Evolutionary conservation across 2,113 vertebrate genomes (phyloP), one percentile per base, ranked within the genome.

Genomic region (Scytalopus superciliaris): DNA sequence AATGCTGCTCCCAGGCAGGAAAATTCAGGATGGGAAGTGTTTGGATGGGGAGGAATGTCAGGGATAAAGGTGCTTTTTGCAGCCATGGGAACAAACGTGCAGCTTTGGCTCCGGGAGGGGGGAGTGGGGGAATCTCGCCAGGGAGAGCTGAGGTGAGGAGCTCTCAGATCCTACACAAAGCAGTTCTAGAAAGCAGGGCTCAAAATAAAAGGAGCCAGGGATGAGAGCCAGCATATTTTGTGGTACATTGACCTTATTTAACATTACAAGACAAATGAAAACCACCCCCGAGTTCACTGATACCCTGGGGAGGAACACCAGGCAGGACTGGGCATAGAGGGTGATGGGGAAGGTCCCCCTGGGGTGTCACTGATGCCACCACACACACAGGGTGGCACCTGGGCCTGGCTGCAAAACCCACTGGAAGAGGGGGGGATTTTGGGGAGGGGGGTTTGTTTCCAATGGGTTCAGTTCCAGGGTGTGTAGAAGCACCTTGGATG

Each of bases 201-300:
- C 3, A 25, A 30, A 45, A 35, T 4, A 10, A 9, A 4, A 27
- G 44, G 79, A 91, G 75, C 64, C 5, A 0, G 17, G 44, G 44
- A 80, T 10, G 28, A 14, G 39, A 86, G 94, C 90, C 95, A 95
- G 75, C 45, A 81, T 15, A 55, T 92, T 94, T 50, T 87, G 91
- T 6, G 80, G 96, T 80, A 47, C 30, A 4, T 27, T 93, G 90
- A 95, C 94, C 95, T 95, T 35, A 59, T 89, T 92, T 92, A 83
- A 92, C 92, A 90, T 85, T 39, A 80, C 62, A 25, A 79, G 87
- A 35, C 37, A 79, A 84, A 90, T 30, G 16, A 28, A 74, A 94
- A 79, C 13, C 63, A 90, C 39, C 63, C 40, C 45, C 2, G 15
- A 27, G 33, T 70, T 77, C 79, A 55, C 39, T 2, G 6, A 53